Evolutionary conservation across 2,797 vertebrate species (phyloP).

Genomic region (Pampus argenteus): DNA sequence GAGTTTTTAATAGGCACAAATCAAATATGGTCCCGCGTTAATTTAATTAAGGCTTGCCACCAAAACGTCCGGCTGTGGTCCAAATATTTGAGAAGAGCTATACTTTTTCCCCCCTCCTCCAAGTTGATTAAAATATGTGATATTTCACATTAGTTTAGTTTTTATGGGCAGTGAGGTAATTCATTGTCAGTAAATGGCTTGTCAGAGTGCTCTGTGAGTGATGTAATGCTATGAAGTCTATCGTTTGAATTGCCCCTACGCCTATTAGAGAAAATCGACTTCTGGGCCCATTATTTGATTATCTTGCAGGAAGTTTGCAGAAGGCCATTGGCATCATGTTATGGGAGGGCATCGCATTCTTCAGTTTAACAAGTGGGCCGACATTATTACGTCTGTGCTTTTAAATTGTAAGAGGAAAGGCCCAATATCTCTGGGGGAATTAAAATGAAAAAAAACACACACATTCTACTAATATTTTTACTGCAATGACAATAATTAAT

Average conservation of each 20-base stretch:
- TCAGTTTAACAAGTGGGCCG: constrained; percentile 44
- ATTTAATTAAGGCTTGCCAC: constrained; percentile 85
- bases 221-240: constrained; percentile 83
- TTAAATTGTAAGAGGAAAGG: constrained; percentile 28
- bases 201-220: constrained; percentile 81
- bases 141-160: constrained; percentile 88
- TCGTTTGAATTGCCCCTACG: constrained; percentile 80
- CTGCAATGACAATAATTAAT: not conserved
- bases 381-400: constrained; percentile 24
- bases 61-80: constrained; percentile 79
- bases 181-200: constrained; percentile 84
- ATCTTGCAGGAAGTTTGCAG: constrained; percentile 82
- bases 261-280: constrained; percentile 82
- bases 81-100: constrained; percentile 83
- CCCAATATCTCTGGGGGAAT: not conserved
- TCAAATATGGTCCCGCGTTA: constrained; percentile 82
- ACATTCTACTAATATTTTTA: not conserved
- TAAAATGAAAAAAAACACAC: constrained; percentile 7
- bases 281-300: constrained; percentile 82
- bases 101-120: constrained; percentile 72
- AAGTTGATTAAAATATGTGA: constrained; percentile 89
- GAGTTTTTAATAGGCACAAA: constrained; percentile 86
- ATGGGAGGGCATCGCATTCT: constrained; percentile 61
- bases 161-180: constrained; percentile 85
- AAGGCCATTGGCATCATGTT: constrained; percentile 65